These are phyloP conservation scores for Ploceus nigricollis DNA, from an alignment of 2,113 vertebrate genomes.

Conservation along the genomic window DNA sequence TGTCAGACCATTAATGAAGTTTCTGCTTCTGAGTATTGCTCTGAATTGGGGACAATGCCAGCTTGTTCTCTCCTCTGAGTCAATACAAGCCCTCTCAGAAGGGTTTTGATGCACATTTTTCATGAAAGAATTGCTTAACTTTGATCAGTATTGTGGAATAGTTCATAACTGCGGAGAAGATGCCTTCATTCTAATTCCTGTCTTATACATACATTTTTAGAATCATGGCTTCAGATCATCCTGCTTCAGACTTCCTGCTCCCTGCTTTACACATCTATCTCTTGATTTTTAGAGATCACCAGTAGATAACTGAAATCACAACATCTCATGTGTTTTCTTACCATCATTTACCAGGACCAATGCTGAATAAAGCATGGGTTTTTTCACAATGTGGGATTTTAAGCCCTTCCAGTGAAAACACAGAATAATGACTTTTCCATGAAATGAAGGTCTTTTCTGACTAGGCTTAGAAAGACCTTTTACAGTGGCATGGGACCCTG, in stretches of 20 bases:
- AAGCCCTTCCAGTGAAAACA: background rate
- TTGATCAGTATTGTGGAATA: background rate
- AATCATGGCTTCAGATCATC: background rate
- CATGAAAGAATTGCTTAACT: background rate
- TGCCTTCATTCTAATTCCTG: background rate
- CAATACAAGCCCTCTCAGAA: background rate
- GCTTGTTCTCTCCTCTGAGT: background rate
- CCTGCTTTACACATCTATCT: background rate
- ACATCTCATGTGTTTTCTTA: background rate
- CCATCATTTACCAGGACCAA: background rate
- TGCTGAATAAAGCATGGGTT: background rate
- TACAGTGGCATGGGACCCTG: background rate
- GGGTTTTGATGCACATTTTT: background rate
- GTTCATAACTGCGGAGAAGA: background rate
- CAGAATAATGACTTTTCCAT: slow-evolving; percentile 43
- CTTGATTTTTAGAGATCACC: background rate
- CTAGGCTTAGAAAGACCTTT: slow-evolving; percentile 3
- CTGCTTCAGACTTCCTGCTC: background rate
- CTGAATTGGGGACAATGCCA: rapidly evolving
- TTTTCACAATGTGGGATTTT: background rate
- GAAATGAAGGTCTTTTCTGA: slow-evolving; percentile 26
- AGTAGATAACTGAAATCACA: background rate
- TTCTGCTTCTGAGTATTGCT: background rate
- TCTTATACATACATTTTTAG: background rate
- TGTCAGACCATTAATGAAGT: background rate